phyloP scores from a whole-genome alignment of 2,888 invertebrate species.

The Caprella mutica region DNA sequence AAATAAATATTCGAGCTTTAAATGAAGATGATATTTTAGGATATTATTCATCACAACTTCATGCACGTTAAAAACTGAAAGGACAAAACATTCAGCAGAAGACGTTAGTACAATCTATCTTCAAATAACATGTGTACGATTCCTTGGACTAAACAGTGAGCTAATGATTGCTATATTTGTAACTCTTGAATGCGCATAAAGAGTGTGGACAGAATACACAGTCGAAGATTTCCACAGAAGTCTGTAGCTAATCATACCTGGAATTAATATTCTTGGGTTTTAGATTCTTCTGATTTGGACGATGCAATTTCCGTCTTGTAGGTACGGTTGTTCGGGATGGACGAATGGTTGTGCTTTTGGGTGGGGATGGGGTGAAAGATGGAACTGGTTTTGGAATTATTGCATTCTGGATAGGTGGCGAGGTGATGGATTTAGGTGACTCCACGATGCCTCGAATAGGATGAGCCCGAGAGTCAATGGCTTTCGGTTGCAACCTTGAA shows the following conservation, averaged over 20 bases:
- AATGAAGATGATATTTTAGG: too few species aligned
- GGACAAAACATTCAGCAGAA: too few species aligned
- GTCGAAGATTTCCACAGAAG: not conserved
- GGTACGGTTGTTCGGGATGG: constrained; percentile 8
- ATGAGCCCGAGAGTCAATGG: constrained; percentile 1
- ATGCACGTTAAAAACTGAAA: too few species aligned
- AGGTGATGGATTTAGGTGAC: not conserved
- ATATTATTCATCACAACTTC: too few species aligned
- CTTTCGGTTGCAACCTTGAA: constrained; percentile 11
- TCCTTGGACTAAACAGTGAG: too few species aligned
- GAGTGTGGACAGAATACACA: not conserved
- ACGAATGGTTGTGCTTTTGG: constrained; percentile 14
- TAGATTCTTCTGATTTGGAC: constrained; percentile 1
- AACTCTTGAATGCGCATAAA: not conserved
- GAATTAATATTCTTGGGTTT: not conserved
- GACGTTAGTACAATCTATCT: too few species aligned
- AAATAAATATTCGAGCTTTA: too few species aligned
- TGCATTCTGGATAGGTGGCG: not conserved
- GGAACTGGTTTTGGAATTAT: constrained; percentile 17
- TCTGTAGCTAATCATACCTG: not conserved
- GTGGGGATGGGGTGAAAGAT: constrained; percentile 8
- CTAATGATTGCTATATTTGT: not conserved
- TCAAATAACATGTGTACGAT: too few species aligned
- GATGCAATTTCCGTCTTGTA: constrained; percentile 17
- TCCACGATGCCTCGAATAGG: constrained; percentile 1